Conservation (phyloP, 2,797 vertebrate species). For the Ctenopoma multispine region DNA sequence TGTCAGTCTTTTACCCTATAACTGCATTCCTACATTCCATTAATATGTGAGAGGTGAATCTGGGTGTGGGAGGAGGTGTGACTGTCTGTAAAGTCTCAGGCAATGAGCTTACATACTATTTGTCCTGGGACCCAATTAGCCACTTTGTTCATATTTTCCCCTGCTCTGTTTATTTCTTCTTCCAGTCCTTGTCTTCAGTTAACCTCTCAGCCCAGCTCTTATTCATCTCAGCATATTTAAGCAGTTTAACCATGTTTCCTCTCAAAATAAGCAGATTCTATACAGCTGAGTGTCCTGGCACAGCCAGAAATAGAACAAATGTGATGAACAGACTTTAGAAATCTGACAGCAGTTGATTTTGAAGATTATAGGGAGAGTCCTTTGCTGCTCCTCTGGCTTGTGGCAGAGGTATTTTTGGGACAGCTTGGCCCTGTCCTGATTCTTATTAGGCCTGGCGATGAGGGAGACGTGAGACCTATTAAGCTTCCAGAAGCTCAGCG, state of each 20-base stretch:
- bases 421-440: slow-evolving; percentile 51
- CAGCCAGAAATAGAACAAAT: slow-evolving; percentile 46
- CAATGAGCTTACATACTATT: neutral
- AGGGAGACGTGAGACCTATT: slow-evolving; percentile 72
- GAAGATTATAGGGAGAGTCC: slow-evolving; percentile 39
- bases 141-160: neutral
- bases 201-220: neutral
- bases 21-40: slow-evolving; percentile 37
- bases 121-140: slow-evolving; percentile 34
- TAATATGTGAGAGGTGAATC: slow-evolving; percentile 30
- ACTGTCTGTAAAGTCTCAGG: slow-evolving; percentile 20
- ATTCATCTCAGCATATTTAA: slow-evolving; percentile 11
- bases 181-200: neutral
- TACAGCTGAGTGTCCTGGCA: slow-evolving; percentile 13
- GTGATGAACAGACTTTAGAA: slow-evolving; percentile 42
- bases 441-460: slow-evolving; percentile 67
- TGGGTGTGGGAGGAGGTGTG: slow-evolving; percentile 40
- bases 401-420: slow-evolving; percentile 61
- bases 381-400: slow-evolving; percentile 35
- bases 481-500: slow-evolving; percentile 41
- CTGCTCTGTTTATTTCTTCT: neutral
- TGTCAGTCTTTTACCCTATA: slow-evolving; percentile 12
- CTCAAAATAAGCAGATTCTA: slow-evolving; percentile 20
- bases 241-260: slow-evolving; percentile 2
- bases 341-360: slow-evolving; percentile 46